Evolutionary conservation across 1,140 invertebrate genomes (phyloP), one percentile per base, ranked within the genome.

Genomic region (Drosophila ficusphila): DNA sequence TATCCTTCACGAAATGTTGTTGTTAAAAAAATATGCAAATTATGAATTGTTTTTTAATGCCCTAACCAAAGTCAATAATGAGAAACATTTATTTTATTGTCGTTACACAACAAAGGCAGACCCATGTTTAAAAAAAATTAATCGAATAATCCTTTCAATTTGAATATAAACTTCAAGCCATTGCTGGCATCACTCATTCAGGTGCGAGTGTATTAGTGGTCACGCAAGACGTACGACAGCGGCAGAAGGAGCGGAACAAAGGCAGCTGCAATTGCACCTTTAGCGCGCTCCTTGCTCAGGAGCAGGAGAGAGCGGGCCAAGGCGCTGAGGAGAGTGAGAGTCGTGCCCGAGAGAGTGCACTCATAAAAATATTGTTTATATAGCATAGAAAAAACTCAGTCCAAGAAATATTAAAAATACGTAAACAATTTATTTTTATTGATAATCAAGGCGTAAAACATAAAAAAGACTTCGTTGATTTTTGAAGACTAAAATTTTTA

Each of bases 231-330:
- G 77, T 58, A 56, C 39, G 57, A 48, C 39, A 46, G 62, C 56
- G 53, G 27, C 65, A 61, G 42, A 47, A 65, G 47, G 48, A 75
- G 61, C 69, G 52, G 33, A 38, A 79, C 75, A 77, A 82, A 82
- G 79, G 82, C 82, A 88, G 81, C 81, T 86, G 82, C 82, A 88
- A 89, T 88, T 88, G 82, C 82, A 88, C 82, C 82, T 88, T 88
- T 86, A 69, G 67, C 51, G 67, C 58, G 46, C 44, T 70, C 56
- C 57, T 62, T 27, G 58, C 47, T 52, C 76, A 85, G 81, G 79
- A 85, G 75, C 29, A 42, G 54, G 25, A 68, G 49, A 51, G 65
- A 47, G 47, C 42, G 19, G 31, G 38, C 38, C 38, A 39, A 39
- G 18, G 38, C 7, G n/a, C n/a, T n/a, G n/a, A n/a, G 38, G 3